phyloP scores from a whole-genome alignment of 2,113 vertebrate species.

The Herpetotheres cachinnans region DNA sequence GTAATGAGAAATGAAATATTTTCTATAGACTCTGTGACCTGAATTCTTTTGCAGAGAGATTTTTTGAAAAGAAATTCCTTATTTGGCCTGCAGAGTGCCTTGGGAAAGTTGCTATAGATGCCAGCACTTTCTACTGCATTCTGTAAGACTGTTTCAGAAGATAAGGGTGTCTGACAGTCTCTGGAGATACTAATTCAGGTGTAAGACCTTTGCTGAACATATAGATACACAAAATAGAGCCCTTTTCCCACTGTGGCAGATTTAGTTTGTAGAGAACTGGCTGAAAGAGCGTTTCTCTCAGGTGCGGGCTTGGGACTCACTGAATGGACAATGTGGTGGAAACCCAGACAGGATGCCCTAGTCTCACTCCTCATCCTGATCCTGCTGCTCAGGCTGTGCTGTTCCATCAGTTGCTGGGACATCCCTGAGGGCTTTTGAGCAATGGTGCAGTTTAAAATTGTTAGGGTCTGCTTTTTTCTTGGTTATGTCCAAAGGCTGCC shows the following conservation, averaged over 20 bases:
- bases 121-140: background rate
- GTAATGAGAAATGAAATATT: slow-evolving; percentile 1
- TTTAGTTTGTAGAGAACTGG: background rate
- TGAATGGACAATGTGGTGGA: background rate
- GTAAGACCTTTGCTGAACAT: background rate
- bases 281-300: background rate
- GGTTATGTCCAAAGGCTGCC: background rate
- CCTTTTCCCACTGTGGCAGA: background rate
- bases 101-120: background rate
- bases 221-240: background rate
- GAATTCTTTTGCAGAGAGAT: slow-evolving; percentile 28
- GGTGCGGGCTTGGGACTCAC: background rate
- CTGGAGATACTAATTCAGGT: background rate
- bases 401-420: background rate
- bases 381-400: background rate
- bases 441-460: background rate
- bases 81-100: slow-evolving; percentile 35
- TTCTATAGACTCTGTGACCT: slow-evolving; percentile 19
- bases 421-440: background rate
- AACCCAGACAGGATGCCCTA: background rate
- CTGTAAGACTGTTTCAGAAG: background rate
- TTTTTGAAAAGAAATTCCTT: slow-evolving; percentile 35
- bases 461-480: background rate
- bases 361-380: background rate
- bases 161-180: background rate